These are phyloP conservation scores for Bolinopsis microptera DNA, from an alignment of 37 sponge, comb jelly and placozoan genomes.

Conservation along the genomic window DNA sequence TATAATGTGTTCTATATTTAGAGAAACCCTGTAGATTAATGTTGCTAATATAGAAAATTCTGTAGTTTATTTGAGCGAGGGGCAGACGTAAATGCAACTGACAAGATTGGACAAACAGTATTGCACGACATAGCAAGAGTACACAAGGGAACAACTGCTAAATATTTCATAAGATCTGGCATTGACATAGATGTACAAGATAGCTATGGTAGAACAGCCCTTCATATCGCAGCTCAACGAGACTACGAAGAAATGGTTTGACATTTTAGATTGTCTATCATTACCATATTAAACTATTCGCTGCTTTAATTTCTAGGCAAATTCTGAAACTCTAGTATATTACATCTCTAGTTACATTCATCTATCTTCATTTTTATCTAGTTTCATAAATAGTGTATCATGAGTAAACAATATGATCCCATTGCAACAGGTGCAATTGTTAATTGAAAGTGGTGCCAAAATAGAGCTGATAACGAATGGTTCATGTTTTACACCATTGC, in stretches of 20 bases:
- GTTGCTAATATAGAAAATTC: too few relatives aligned
- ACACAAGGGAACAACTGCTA: background rate
- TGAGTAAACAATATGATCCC: too few relatives aligned
- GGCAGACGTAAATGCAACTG: constrained; percentile 33
- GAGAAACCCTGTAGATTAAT: too few relatives aligned
- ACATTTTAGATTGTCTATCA: too few relatives aligned
- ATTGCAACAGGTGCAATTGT: constrained; percentile 5
- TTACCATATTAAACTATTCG: too few relatives aligned
- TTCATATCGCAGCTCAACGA: constrained; percentile 29
- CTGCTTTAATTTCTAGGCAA: too few relatives aligned
- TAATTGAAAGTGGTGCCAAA: constrained; percentile 34
- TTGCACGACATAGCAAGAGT: constrained; percentile 47
- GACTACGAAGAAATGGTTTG: constrained; percentile 53
- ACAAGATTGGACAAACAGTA: constrained; percentile 44
- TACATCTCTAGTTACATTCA: too few relatives aligned
- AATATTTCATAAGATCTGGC: constrained; percentile 55
- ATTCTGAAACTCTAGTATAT: too few relatives aligned
- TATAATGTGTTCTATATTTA: too few relatives aligned
- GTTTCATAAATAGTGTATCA: too few relatives aligned
- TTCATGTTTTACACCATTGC: constrained; percentile 18
- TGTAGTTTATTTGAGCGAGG: constrained; percentile 43
- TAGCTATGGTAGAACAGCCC: constrained; percentile 47
- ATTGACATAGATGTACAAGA: constrained; percentile 31
- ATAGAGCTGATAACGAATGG: constrained; percentile 11
- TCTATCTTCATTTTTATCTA: too few relatives aligned